These are phyloP conservation scores for Pipa parva DNA, from an alignment of 2,113 vertebrate genomes.

Conservation along the genomic window DNA sequence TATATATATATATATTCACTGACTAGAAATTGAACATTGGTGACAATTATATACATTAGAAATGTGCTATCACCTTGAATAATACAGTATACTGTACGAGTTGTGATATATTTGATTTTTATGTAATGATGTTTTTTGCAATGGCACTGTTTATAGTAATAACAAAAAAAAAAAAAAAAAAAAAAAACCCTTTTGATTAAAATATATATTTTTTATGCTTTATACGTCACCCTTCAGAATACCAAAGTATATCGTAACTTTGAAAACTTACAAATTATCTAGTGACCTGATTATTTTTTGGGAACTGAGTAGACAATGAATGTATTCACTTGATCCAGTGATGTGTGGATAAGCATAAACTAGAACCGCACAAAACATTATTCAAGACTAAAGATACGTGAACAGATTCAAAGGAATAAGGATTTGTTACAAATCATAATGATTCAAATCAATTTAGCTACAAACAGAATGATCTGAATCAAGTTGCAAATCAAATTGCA, in stretches of 20 bases:
- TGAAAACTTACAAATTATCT: not conserved
- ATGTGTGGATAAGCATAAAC: not conserved
- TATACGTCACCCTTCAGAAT: not conserved
- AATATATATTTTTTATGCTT: conserved; percentile 8
- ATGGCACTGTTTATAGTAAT: conserved; percentile 26
- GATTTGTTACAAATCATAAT: too few relatives aligned
- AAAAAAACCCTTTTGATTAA: conserved; percentile 3
- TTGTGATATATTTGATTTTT: conserved; percentile 26
- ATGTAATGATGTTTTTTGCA: conserved; percentile 24
- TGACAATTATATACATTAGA: conserved; percentile 50
- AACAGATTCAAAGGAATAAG: too few relatives aligned
- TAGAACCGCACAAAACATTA: too few relatives aligned
- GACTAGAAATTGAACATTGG: conserved; percentile 51
- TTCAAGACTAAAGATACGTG: too few relatives aligned
- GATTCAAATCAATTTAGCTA: too few relatives aligned
- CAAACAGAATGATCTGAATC: too few relatives aligned
- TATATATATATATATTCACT: conserved; percentile 45
- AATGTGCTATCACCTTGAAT: conserved; percentile 33
- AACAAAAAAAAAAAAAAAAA: conserved; percentile 1
- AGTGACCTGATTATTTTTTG: not conserved
- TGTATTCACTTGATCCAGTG: not conserved
- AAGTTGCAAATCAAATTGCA: too few relatives aligned
- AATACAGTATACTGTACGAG: conserved; percentile 40
- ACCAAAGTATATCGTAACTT: not conserved
- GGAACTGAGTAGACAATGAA: too few relatives aligned